A percentile compares a stretch with the other conserved stretches of the same genome.
Conservation (phyloP, 2,888 invertebrate species). For the Drosophila fungiperda region DNA sequence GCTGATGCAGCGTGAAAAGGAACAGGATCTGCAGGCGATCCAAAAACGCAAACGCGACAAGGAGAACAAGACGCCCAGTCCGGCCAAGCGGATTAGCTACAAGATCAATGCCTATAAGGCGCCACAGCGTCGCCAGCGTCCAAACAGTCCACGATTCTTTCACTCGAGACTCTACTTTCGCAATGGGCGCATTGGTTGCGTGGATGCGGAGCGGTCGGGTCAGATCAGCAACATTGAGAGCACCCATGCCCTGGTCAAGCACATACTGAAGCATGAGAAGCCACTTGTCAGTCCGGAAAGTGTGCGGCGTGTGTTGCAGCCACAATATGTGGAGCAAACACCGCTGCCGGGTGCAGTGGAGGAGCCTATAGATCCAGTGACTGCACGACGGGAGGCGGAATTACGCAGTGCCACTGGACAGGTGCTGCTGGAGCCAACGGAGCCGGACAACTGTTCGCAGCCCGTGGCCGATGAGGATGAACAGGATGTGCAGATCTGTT, state of each 20-base stretch:
- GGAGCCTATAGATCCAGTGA: slow-evolving; percentile 57
- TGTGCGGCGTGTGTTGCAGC: slow-evolving; percentile 81
- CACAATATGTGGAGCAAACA: slow-evolving; percentile 62
- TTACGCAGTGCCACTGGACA: slow-evolving; percentile 64
- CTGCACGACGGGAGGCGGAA: slow-evolving; percentile 54
- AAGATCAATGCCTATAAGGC: slow-evolving; percentile 84
- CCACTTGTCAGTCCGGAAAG: slow-evolving; percentile 84
- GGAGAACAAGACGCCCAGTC: slow-evolving; percentile 83
- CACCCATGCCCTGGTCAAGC: slow-evolving; percentile 85
- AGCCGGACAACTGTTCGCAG: slow-evolving; percentile 64
- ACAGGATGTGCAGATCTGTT: slow-evolving; percentile 83
- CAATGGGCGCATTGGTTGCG: slow-evolving; percentile 85
- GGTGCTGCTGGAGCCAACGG: slow-evolving; percentile 51
- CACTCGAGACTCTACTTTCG: slow-evolving; percentile 84
- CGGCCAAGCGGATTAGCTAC: slow-evolving; percentile 75
- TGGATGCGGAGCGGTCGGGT: slow-evolving; percentile 82
- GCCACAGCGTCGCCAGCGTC: slow-evolving; percentile 68
- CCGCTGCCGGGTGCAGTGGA: slow-evolving; percentile 70
- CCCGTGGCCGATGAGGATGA: slow-evolving; percentile 75
- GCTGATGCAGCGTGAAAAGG: slow-evolving; percentile 81
- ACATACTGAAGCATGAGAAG: slow-evolving; percentile 84
- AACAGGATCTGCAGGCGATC: slow-evolving; percentile 71
- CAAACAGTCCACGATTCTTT: slow-evolving; percentile 81
- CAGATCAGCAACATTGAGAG: slow-evolving; percentile 83
- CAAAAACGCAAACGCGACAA: slow-evolving; percentile 74